A percentile compares a stretch with the other conserved stretches of the same genome.
phyloP scores from a whole-genome alignment of 2,797 vertebrate species.

The Poeciliopsis infans region DNA sequence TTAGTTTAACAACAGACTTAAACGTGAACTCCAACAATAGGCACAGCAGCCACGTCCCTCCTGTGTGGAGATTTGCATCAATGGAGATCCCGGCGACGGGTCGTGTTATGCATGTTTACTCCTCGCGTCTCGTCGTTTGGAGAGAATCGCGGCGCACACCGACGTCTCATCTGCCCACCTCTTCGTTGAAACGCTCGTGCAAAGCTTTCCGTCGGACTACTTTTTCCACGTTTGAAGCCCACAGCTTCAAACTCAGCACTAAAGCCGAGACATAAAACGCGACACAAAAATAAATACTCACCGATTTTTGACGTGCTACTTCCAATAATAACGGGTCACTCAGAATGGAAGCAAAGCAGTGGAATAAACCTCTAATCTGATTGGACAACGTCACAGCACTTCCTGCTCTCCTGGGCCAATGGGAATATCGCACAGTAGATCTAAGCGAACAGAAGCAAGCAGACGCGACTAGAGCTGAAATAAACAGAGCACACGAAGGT shows the following conservation, averaged over 20 bases:
- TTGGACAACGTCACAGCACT: slow-evolving; percentile 66
- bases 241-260: background rate
- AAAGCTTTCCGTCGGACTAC: background rate
- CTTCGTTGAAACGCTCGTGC: slow-evolving; percentile 3
- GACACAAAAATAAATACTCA: slow-evolving; percentile 51
- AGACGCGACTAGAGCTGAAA: background rate
- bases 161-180: slow-evolving; percentile 15
- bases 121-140: slow-evolving; percentile 9
- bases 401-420: slow-evolving; percentile 61
- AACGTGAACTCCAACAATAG: background rate
- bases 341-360: slow-evolving; percentile 33
- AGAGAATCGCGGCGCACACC: slow-evolving; percentile 25
- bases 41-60: no score
- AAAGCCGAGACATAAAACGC: background rate
- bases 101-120: slow-evolving; percentile 10
- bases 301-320: slow-evolving; percentile 56
- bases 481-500: background rate
- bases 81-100: background rate
- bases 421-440: slow-evolving; percentile 12
- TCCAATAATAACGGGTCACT: slow-evolving; percentile 66
- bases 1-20: slow-evolving; percentile 4
- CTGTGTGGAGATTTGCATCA: background rate
- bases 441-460: slow-evolving; percentile 7
- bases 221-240: rapidly evolving
- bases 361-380: slow-evolving; percentile 66